phyloP scores from a whole-genome alignment of 2,888 invertebrate species.

The Malacosoma neustria region DNA sequence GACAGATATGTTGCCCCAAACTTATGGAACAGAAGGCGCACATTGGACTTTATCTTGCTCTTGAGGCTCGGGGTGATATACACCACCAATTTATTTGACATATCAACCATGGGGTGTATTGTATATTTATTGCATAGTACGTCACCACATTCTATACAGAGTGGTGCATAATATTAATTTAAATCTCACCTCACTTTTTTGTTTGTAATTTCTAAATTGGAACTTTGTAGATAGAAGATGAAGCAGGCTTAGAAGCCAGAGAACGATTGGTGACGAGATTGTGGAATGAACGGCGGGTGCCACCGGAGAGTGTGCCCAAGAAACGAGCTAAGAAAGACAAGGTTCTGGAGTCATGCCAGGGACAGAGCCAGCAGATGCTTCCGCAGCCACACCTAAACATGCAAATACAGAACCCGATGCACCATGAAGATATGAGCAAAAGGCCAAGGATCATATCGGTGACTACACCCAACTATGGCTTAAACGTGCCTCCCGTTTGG shows the following conservation, averaged over 20 bases:
- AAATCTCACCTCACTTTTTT: too few species aligned
- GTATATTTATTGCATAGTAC: too few species aligned
- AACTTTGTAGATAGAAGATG: conserved; percentile 21
- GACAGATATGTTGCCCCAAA: too few species aligned
- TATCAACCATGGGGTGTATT: too few species aligned
- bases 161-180: too few species aligned
- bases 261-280: conserved; percentile 36
- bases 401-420: conserved; percentile 8
- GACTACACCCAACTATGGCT: conserved; percentile 37
- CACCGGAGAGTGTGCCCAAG: conserved; percentile 33
- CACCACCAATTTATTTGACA: too few species aligned
- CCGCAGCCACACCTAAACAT: conserved; percentile 8
- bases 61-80: too few species aligned
- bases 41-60: too few species aligned
- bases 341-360: conserved; percentile 20
- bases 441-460: conserved; percentile 43
- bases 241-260: conserved; percentile 33
- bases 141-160: too few species aligned
- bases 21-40: too few species aligned
- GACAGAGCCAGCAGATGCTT: conserved; percentile 14
- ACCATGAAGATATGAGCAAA: conserved; percentile 46
- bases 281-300: conserved; percentile 46
- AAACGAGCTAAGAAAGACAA: conserved; percentile 50
- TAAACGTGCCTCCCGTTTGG: conserved; percentile 49
- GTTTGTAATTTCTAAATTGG: too few species aligned